phyloP scores from a whole-genome alignment of 2,797 vertebrate genomes.

The Ctenochaetus hawaiiensis region DNA sequence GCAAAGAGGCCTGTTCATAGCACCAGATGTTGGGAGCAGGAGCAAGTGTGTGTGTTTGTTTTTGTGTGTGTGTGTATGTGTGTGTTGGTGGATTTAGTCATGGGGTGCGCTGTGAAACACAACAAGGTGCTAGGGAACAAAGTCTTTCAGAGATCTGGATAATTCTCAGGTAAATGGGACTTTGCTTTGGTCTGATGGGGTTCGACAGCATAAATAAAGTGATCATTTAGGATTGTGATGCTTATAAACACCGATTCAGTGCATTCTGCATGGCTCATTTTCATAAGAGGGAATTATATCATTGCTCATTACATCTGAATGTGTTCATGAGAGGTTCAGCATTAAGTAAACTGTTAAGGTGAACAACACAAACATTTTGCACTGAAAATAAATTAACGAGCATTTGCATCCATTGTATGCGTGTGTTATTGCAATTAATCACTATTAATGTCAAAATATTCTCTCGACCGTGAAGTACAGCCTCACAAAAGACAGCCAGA shows the following conservation, averaged over 20 bases:
- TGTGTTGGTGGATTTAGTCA: constrained; percentile 71
- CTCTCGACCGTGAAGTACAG: constrained; percentile 16
- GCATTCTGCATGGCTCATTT: constrained; percentile 58
- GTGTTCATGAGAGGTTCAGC: constrained; percentile 46
- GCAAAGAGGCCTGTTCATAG: constrained; percentile 60
- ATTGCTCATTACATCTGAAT: constrained; percentile 51
- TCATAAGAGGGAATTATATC: constrained; percentile 54
- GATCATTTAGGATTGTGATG: constrained; percentile 54
- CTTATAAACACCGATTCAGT: constrained; percentile 44
- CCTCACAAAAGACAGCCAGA: constrained; percentile 29
- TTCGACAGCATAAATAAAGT: constrained; percentile 66
- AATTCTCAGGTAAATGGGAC: constrained; percentile 77
- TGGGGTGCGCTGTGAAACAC: constrained; percentile 68
- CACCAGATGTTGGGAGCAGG: constrained; percentile 79
- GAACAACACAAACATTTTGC: constrained; percentile 50
- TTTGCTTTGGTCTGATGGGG: constrained; percentile 62
- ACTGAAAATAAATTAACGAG: constrained; percentile 50
- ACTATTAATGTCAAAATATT: constrained; percentile 49
- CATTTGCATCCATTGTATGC: constrained; percentile 27
- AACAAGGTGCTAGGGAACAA: constrained; percentile 54
- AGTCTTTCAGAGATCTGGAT: constrained; percentile 58
- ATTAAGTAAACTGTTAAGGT: constrained; percentile 48
- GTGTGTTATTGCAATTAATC: constrained; percentile 46
- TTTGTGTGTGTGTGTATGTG: constrained; percentile 35
- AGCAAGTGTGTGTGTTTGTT: constrained; percentile 2